A percentile compares a stretch with the other conserved stretches of the same genome.
Conservation (phyloP, 2,888 invertebrate genomes). For the Drosophila pseudotalamancana region DNA sequence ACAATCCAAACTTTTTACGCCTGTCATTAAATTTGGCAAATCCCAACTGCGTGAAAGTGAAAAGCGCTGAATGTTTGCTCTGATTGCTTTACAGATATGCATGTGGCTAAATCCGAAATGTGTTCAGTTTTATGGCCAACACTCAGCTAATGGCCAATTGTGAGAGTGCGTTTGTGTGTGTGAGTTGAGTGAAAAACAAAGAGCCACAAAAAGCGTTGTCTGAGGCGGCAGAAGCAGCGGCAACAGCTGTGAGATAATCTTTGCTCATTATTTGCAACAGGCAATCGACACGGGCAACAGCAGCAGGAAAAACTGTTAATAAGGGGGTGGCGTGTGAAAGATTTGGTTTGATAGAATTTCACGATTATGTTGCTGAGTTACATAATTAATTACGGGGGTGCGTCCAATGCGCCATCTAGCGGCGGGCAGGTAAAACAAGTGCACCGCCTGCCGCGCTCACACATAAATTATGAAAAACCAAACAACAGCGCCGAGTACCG, state of each 20-base stretch:
- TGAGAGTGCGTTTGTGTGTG: conserved; percentile 13
- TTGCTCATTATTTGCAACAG: conserved; percentile 68
- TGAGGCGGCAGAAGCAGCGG: conserved; percentile 22
- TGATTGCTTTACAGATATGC: conserved; percentile 7
- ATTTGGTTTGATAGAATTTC: conserved; percentile 27
- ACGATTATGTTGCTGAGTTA: conserved; percentile 52
- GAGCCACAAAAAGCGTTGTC: conserved; percentile 16
- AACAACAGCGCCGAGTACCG: conserved; percentile 61
- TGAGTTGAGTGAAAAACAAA: conserved; percentile 6
- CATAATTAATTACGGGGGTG: conserved; percentile 71
- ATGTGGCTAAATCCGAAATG: conserved; percentile 17
- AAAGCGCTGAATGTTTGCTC: conserved; percentile 14
- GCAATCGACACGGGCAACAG: conserved; percentile 17
- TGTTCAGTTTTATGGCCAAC: conserved; percentile 35
- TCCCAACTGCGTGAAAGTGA: conserved; percentile 32
- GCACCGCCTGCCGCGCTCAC: conserved; percentile 68
- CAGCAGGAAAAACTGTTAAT: conserved; percentile 51
- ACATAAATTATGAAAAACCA: conserved; percentile 73
- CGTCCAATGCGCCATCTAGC: conserved; percentile 45
- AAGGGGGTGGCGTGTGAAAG: conserved; percentile 70
- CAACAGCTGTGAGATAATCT: conserved; percentile 67
- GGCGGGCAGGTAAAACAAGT: conserved; percentile 65
- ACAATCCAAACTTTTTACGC: conserved; percentile 4
- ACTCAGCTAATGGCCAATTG: conserved; percentile 35
- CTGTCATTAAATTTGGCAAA: conserved; percentile 24